Evolutionary conservation across 2,113 vertebrate species (phyloP).

Genomic region (Eretmochelys imbricata): DNA sequence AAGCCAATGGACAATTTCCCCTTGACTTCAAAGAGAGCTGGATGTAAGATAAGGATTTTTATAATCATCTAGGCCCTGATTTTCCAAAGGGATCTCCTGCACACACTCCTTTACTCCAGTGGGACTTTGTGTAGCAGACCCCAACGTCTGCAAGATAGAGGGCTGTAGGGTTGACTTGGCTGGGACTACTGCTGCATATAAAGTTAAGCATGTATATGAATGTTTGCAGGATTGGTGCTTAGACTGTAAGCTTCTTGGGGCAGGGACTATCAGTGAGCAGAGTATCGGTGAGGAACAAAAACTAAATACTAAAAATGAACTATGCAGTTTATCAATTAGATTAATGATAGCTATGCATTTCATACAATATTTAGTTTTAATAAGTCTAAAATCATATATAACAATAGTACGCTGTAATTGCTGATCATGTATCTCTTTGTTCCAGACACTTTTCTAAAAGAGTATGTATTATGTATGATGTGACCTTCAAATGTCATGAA

Average conservation of each 20-base stretch:
- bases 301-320: conserved; percentile 54
- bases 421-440: conserved; percentile 91
- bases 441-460: conserved; percentile 93
- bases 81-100: neutral
- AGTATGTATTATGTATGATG: conserved; percentile 97
- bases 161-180: neutral
- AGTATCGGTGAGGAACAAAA: conserved; percentile 30
- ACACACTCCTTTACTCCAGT: neutral
- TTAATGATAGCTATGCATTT: conserved; percentile 72
- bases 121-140: neutral
- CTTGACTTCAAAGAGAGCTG: neutral
- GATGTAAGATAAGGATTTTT: neutral
- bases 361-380: conserved; percentile 61
- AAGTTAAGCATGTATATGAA: neutral
- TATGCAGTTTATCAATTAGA: conserved; percentile 75
- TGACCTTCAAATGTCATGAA: conserved; percentile 99
- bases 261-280: neutral
- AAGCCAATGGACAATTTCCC: neutral
- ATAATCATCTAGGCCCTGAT: neutral
- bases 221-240: conserved; percentile 15
- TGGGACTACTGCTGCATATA: neutral
- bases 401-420: conserved; percentile 89
- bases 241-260: conserved; percentile 19
- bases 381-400: conserved; percentile 81
- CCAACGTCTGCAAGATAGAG: neutral